Evolutionary conservation across 2,797 vertebrate genomes (phyloP).

Genomic region (Eremophila alpestris): DNA sequence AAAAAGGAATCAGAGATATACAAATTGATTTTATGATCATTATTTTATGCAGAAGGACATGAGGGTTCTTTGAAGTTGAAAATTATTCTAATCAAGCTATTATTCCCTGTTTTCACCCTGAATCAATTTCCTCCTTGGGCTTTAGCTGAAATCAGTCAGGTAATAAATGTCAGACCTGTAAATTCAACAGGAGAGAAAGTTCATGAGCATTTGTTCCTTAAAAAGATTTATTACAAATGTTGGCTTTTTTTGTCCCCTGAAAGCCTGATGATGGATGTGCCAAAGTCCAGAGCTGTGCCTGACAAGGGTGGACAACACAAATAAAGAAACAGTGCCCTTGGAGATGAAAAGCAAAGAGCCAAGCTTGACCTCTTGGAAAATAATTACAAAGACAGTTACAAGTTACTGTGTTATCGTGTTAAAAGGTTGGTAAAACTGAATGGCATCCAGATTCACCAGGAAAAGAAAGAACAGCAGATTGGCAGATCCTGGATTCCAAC

Average conservation of each 20-base stretch:
- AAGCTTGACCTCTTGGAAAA: conserved; percentile 19
- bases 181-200: conserved; percentile 16
- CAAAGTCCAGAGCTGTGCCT: neutral
- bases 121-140: conserved; percentile 10
- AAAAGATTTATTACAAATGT: conserved; percentile 18
- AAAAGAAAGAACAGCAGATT: neutral
- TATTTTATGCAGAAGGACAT: conserved; percentile 36
- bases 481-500: neutral
- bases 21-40: conserved; percentile 39
- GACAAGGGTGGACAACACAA: neutral
- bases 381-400: neutral
- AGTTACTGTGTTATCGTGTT: neutral
- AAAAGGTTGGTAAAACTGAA: neutral
- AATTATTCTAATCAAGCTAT: conserved; percentile 26
- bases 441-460: neutral
- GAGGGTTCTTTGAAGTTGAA: conserved; percentile 6
- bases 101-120: conserved; percentile 25
- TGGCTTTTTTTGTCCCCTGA: neutral
- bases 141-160: conserved; percentile 4
- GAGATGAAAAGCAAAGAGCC: neutral
- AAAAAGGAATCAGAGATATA: conserved; percentile 10
- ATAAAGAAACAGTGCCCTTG: neutral
- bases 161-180: conserved; percentile 28
- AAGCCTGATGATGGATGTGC: neutral
- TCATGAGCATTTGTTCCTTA: conserved; percentile 36